A percentile compares a stretch with the other conserved stretches of the same genome.
phyloP scores from a whole-genome alignment of 2,113 vertebrate species.

The Atractosteus spatula region DNA sequence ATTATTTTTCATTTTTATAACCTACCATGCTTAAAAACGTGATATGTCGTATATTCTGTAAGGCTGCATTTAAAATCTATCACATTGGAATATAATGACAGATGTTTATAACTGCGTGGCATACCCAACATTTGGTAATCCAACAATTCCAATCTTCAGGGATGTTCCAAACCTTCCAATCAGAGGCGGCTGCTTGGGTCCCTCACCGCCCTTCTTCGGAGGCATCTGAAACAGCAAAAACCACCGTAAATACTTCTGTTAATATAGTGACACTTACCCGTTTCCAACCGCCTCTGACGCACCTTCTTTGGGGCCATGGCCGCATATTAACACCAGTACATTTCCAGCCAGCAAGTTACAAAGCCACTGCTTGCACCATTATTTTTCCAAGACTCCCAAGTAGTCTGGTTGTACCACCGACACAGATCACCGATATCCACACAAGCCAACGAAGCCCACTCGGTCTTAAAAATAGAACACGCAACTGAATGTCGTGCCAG shows the following conservation, averaged over 20 bases:
- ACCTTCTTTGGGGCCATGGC: not conserved
- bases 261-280: not conserved
- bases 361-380: not conserved
- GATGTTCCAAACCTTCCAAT: conserved; percentile 96
- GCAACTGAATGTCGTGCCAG: not conserved
- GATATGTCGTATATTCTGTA: no score
- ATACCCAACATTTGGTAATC: conserved; percentile 96
- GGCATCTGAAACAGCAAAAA: conserved; percentile 81
- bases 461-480: not conserved
- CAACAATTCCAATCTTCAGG: conserved; percentile 95
- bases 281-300: not conserved
- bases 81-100: no score
- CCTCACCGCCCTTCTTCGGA: conserved; percentile 89
- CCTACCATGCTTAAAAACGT: no score
- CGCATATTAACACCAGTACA: not conserved
- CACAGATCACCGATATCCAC: no score
- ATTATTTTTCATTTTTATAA: no score
- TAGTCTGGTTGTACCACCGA: no score
- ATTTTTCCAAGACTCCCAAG: no score
- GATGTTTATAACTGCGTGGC: conserved; percentile 35
- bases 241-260: not conserved
- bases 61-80: no score
- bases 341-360: not conserved
- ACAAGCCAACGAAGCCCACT: no score
- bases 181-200: conserved; percentile 79